Base-by-base conservation (phyloP, 30 jellyfish, hydroid and myxozoan species). In the Hydra vulgaris region DNA sequence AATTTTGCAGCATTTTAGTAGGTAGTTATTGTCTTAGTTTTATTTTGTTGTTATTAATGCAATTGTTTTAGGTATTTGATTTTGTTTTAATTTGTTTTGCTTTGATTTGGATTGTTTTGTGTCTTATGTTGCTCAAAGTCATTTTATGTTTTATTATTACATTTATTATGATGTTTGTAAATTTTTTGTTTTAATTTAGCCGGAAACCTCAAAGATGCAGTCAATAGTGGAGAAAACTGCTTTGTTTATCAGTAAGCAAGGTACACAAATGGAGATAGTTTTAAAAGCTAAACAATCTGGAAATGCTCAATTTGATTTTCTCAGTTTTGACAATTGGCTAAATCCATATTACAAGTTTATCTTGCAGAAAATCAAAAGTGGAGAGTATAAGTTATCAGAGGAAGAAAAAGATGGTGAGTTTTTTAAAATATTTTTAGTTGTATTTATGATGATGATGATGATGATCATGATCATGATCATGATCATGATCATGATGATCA, bases 221-320 rank as follows among this genome's bases (percentile, higher is more conserved):
- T 78, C 98, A 23, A 92, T 92, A 70, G 84, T 92, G 76, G 98
- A 87, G 74, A 87, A 84, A 86, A 92, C 98, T 7, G 98, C 98
- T 1, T 53, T 76, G 74, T 87, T 92, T 56, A 79, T 92, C 66
- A 92, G 98, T 86, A 92, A 87, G 76, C 98, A 92, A 17, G 88
- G 92, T 17, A 66, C 82, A 0, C 98, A 92, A 56, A 92, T 92
- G 98, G 98, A 92, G 52, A 92, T 92, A 56, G 91, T 92, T 16
- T 77, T 92, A 66, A 92, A 92, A 72, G 90, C 98, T 52, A 92
- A 92, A 74, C 98, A 92, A 79, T 83, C 96, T 52, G 98, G 98
- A 23, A 92, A 92, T 73, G 95, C 96, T 0, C 98, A 92, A 71
- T 92, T 92, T 78, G 96, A 79, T 26, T 92, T 92, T 40, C 84